These are phyloP conservation scores for Dilophus febrilis DNA, from an alignment of 2,888 invertebrate genomes.

Conservation along the genomic window DNA sequence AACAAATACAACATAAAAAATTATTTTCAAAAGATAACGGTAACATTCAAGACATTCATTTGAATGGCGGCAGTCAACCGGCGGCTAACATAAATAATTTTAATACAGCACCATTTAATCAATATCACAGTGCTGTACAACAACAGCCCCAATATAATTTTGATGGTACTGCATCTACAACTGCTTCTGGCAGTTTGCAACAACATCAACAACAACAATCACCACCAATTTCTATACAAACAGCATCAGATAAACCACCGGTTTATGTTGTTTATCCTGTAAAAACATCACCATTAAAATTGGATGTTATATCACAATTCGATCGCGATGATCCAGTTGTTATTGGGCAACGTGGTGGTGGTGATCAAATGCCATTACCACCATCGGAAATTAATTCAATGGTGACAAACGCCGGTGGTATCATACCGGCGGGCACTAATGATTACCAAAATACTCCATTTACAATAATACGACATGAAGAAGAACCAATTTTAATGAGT, in stretches of 20 bases:
- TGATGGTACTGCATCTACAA: not conserved
- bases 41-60: not conserved
- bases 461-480: slow-evolving; percentile 28
- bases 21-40: slow-evolving; percentile 12
- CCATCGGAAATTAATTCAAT: slow-evolving; percentile 24
- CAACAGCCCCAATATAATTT: not conserved
- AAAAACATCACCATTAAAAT: slow-evolving; percentile 32
- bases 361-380: slow-evolving; percentile 32
- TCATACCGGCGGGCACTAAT: slow-evolving; percentile 2
- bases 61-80: too few relatives aligned
- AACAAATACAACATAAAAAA: slow-evolving; percentile 42
- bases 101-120: not conserved
- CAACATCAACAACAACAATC: too few relatives aligned
- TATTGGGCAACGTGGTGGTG: slow-evolving; percentile 36
- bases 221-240: slow-evolving; percentile 8
- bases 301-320: slow-evolving; percentile 22
- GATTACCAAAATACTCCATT: slow-evolving; percentile 31
- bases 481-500: slow-evolving; percentile 30
- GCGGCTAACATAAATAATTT: too few relatives aligned
- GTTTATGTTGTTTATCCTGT: slow-evolving; percentile 44
- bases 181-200: too few relatives aligned
- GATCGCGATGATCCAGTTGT: slow-evolving; percentile 32
- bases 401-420: slow-evolving; percentile 12
- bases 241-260: slow-evolving; percentile 24
- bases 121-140: too few relatives aligned